phyloP scores from a whole-genome alignment of 2,113 vertebrate species.

The Pongo abelii region DNA sequence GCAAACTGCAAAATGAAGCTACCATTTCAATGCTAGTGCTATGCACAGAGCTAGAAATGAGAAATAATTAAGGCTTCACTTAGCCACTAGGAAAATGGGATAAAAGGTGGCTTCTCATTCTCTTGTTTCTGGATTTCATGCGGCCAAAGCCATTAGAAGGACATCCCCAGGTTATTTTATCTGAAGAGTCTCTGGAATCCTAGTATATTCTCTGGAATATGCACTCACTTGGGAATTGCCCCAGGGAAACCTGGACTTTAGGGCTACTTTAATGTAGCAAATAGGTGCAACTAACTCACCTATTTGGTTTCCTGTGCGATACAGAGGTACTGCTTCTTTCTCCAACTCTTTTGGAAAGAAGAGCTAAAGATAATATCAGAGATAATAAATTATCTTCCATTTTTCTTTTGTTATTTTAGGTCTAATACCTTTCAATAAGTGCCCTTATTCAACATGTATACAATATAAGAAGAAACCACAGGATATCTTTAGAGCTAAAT shows the following conservation, averaged over 20 bases:
- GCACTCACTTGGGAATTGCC: neutral
- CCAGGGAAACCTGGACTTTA: neutral
- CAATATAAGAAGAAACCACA: constrained; percentile 49
- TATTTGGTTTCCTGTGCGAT: neutral
- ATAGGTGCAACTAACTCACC: neutral
- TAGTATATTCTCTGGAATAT: neutral
- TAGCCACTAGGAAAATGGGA: neutral
- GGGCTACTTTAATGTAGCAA: neutral
- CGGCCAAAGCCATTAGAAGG: neutral
- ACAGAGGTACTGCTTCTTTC: neutral
- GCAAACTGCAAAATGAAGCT: neutral
- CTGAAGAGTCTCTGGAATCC: neutral
- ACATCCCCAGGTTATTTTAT: neutral
- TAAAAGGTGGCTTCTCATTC: neutral
- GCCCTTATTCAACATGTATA: neutral
- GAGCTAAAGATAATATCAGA: neutral
- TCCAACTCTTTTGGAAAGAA: neutral
- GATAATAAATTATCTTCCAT: neutral
- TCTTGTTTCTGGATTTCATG: neutral
- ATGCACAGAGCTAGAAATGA: neutral
- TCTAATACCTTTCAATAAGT: constrained; percentile 34
- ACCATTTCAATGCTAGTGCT: neutral
- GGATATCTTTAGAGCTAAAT: constrained; percentile 49
- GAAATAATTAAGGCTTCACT: neutral
- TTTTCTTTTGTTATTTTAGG: constrained; percentile 44